phyloP scores from a whole-genome alignment of 2,113 vertebrate genomes.

The Tachuris rubrigastra region DNA sequence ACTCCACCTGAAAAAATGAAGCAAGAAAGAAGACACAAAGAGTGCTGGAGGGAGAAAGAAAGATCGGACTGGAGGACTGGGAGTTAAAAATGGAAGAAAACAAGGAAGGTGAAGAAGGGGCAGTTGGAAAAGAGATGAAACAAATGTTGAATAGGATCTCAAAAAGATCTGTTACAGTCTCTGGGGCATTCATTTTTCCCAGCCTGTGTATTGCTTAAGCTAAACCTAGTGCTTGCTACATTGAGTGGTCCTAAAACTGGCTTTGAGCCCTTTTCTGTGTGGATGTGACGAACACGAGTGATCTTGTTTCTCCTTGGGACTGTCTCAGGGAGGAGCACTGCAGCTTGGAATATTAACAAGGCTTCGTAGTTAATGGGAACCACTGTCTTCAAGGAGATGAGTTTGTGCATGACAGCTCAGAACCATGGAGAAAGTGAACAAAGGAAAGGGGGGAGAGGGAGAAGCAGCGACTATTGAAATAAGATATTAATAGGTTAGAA shows the following conservation, averaged over 20 bases:
- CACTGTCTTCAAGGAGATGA: slow-evolving; percentile 41
- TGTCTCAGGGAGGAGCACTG: slow-evolving; percentile 29
- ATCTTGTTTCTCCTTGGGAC: neutral
- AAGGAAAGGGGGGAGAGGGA: slow-evolving; percentile 19
- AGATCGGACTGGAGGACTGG: neutral
- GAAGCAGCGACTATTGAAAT: slow-evolving; percentile 23
- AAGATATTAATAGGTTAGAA: slow-evolving; percentile 61
- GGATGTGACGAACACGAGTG: neutral
- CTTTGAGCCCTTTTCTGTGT: neutral
- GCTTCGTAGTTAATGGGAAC: slow-evolving; percentile 8
- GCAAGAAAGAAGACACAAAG: neutral
- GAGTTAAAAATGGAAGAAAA: neutral
- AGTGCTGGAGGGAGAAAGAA: neutral
- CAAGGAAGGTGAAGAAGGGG: neutral
- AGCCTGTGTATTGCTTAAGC: neutral
- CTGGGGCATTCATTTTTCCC: neutral
- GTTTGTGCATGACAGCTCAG: slow-evolving; percentile 42
- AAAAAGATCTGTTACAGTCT: neutral
- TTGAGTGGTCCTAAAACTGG: neutral
- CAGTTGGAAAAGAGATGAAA: neutral
- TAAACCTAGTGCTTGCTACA: neutral
- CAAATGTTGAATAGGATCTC: neutral
- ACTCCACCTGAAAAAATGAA: neutral
- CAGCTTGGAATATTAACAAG: slow-evolving; percentile 5
- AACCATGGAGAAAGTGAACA: slow-evolving; percentile 28